These are phyloP conservation scores for Petrocephalus microphthalmus DNA, from an alignment of 2,113 vertebrate genomes.

Conservation along the genomic window DNA sequence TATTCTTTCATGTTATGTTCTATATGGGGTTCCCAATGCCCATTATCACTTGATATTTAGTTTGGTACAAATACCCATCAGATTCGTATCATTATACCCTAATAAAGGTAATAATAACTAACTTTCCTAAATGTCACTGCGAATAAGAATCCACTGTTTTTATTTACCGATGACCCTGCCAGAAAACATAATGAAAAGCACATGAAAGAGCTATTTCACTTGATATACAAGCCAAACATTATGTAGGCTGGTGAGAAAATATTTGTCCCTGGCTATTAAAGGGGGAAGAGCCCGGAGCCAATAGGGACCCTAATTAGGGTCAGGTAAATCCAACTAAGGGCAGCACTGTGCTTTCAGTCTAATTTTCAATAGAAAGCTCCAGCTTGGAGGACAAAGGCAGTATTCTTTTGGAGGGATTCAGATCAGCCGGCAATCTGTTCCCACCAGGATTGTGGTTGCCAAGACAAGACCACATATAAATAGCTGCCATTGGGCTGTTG, in stretches of 20 bases:
- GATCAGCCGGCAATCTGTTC: conserved; percentile 51
- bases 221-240: neutral
- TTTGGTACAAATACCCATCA: neutral
- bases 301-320: conserved; percentile 30
- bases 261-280: conserved; percentile 38
- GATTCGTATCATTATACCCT: neutral
- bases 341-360: conserved; percentile 50
- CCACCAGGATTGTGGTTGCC: conserved; percentile 23
- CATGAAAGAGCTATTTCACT: neutral
- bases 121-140: neutral
- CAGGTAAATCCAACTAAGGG: conserved; percentile 56
- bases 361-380: conserved; percentile 25
- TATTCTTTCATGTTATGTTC: neutral
- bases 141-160: neutral
- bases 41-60: neutral
- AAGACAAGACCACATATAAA: conserved; percentile 48
- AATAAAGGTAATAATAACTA: neutral
- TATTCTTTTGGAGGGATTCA: conserved; percentile 49
- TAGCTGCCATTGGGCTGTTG: conserved; percentile 31
- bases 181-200: neutral
- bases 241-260: neutral
- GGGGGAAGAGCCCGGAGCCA: conserved; percentile 25
- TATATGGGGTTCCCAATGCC: neutral
- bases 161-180: neutral
- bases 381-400: conserved; percentile 67